Evolutionary conservation across 2,797 vertebrate genomes (phyloP).

Genomic region (Sandelia bainsii): DNA sequence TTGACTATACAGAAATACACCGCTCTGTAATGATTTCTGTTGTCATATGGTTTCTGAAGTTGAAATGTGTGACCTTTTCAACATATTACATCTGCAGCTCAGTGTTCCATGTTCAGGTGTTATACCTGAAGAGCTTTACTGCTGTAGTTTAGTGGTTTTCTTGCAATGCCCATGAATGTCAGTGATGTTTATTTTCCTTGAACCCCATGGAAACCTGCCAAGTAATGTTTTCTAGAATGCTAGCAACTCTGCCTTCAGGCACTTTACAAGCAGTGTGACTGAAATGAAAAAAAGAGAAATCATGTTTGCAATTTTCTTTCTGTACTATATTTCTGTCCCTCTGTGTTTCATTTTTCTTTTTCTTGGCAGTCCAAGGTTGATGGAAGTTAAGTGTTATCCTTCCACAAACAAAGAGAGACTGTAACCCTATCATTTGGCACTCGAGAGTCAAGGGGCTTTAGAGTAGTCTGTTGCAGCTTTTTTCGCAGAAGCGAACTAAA

Average conservation of each 20-base stretch:
- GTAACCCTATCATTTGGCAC: constrained; percentile 71
- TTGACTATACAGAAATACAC: constrained; percentile 35
- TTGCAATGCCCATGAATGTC: constrained; percentile 57
- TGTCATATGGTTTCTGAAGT: constrained; percentile 37
- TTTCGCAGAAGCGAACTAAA: constrained; percentile 51
- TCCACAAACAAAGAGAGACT: constrained; percentile 71
- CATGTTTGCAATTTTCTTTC: constrained; percentile 59
- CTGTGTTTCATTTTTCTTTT: constrained; percentile 23
- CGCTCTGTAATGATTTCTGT: constrained; percentile 27
- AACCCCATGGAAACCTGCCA: constrained; percentile 57
- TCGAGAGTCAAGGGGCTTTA: constrained; percentile 45
- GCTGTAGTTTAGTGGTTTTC: constrained; percentile 40
- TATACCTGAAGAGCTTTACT: constrained; percentile 45
- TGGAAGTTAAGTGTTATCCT: constrained; percentile 73
- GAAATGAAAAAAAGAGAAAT: constrained; percentile 42
- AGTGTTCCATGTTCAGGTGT: constrained; percentile 37
- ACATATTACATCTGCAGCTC: constrained; percentile 20
- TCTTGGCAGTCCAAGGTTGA: constrained; percentile 58
- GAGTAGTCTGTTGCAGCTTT: constrained; percentile 47
- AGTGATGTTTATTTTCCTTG: constrained; percentile 62
- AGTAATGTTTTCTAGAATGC: constrained; percentile 64
- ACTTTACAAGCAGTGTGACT: constrained; percentile 43
- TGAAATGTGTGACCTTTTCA: constrained; percentile 67
- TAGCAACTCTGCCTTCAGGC: constrained; percentile 59
- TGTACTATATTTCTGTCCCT: constrained; percentile 38